These are phyloP conservation scores for Platyrinchus mystaceus DNA, from an alignment of 2,797 vertebrate genomes.

Conservation along the genomic window DNA sequence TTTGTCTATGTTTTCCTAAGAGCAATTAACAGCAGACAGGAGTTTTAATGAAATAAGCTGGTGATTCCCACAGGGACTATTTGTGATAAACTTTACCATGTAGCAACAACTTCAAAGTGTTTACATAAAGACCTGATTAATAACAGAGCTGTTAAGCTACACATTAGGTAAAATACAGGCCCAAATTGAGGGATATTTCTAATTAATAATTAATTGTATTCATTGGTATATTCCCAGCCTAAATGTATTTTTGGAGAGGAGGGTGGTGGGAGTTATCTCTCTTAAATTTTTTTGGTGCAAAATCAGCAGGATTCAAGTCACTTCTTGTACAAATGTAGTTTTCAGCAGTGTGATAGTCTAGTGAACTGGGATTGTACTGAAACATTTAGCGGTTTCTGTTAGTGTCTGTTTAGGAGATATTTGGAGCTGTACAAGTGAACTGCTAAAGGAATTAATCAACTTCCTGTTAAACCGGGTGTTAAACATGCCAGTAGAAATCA, in stretches of 20 bases:
- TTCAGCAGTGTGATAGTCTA: neutral
- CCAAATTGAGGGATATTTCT: slow-evolving; percentile 52
- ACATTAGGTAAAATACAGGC: slow-evolving; percentile 31
- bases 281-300: slow-evolving; percentile 18
- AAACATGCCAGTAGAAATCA: slow-evolving; percentile 23
- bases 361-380: slow-evolving; percentile 24
- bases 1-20: slow-evolving; percentile 62
- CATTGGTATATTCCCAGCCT: slow-evolving; percentile 1
- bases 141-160: slow-evolving; percentile 63
- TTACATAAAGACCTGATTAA: slow-evolving; percentile 76
- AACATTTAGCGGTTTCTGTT: slow-evolving; percentile 25
- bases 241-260: neutral
- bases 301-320: neutral
- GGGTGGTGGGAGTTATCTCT: neutral
- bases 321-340: slow-evolving; percentile 25
- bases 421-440: neutral
- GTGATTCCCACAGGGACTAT: slow-evolving; percentile 70
- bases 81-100: slow-evolving; percentile 65
- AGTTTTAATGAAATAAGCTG: slow-evolving; percentile 73
- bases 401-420: slow-evolving; percentile 9
- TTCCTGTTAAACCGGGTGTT: slow-evolving; percentile 34
- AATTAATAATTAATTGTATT: slow-evolving; percentile 51
- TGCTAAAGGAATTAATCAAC: slow-evolving; percentile 41
- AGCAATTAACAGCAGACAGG: slow-evolving; percentile 72
- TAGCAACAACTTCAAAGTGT: slow-evolving; percentile 55